Conservation (phyloP, 2,888 invertebrate species). For the Laspeyria flexula region DNA sequence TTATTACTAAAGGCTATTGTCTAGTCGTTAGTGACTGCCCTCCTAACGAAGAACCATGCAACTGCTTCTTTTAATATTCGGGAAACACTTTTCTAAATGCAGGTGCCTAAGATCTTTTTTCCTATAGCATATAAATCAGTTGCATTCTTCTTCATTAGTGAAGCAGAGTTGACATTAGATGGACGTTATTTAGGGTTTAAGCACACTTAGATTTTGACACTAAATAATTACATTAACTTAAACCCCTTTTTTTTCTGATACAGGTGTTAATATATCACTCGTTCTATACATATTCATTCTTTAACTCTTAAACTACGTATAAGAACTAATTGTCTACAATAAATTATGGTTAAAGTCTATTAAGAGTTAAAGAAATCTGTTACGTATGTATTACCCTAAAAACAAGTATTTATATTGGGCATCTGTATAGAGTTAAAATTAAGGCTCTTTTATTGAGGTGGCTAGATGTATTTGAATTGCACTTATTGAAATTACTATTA, state of each 20-base stretch:
- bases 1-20: slow-evolving; percentile 56
- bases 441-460: slow-evolving; percentile 45
- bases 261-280: slow-evolving; percentile 24
- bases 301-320: slow-evolving; percentile 38
- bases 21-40: slow-evolving; percentile 45
- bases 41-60: too few species aligned
- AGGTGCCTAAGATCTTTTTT: too few species aligned
- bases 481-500: slow-evolving; percentile 36
- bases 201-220: slow-evolving; percentile 36
- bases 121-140: too few species aligned
- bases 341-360: slow-evolving; percentile 40
- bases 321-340: slow-evolving; percentile 38
- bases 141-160: too few species aligned
- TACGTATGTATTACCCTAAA: slow-evolving; percentile 20
- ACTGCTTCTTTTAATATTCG: too few species aligned
- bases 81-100: too few species aligned
- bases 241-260: slow-evolving; percentile 14
- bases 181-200: slow-evolving; percentile 50
- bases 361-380: slow-evolving; percentile 37
- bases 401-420: slow-evolving; percentile 25
- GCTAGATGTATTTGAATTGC: slow-evolving; percentile 39
- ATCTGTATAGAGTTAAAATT: slow-evolving; percentile 35
- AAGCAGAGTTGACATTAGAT: slow-evolving; percentile 51
- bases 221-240: slow-evolving; percentile 37
- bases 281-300: slow-evolving; percentile 10